Base-by-base conservation (phyloP, 2,797 vertebrate species). In the Allobates femoralis region DNA sequence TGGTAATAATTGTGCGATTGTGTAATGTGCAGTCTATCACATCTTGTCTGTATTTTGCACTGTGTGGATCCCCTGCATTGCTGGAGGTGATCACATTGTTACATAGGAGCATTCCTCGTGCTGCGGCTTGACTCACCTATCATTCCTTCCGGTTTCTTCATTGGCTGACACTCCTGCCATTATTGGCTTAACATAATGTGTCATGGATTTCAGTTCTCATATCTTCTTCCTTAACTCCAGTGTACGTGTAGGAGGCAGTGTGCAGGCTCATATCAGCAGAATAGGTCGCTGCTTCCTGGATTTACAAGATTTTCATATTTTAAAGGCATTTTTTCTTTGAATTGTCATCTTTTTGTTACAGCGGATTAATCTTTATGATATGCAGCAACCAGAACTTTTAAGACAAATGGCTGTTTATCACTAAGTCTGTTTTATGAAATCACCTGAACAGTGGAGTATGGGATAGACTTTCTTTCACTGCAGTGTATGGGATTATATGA, bases 81-180 rank as follows among this genome's bases (percentile, higher is more conserved):
- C 15, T 60, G 37, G 83, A 28, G 28, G 11, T 81, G 19, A 53
- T 30, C 56, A 30, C 73, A 3, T 46, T 21, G 69, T 81, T 30
- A 50, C 41, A 37, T 83, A 28, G 81, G 30, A 79, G 81, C 76
- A 79, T 66, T 80, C 74, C 66, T 41, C 75, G 18, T 37, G 34
- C 46, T 55, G 71, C 26, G 34, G 55, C 26, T 14, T 80, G 81
- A 46, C 76, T 87, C 77, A 74, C 67, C 86, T 84, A 41, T 73
- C 76, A 84, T 84, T 87, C 81, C 76, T 74, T 53, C 34, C 55
- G 74, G 53, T 14, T 64, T 34, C 28, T 67, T 79, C 55, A 87
- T 87, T 87, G 86, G 86, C 76, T 84, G 58, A 56, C 66, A 67
- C 67, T 28, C 58, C 67, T 80, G 71, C 79, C 66, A 87, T 84